phyloP scores from a whole-genome alignment of 2,113 vertebrate genomes.

The Varanus salvator region DNA sequence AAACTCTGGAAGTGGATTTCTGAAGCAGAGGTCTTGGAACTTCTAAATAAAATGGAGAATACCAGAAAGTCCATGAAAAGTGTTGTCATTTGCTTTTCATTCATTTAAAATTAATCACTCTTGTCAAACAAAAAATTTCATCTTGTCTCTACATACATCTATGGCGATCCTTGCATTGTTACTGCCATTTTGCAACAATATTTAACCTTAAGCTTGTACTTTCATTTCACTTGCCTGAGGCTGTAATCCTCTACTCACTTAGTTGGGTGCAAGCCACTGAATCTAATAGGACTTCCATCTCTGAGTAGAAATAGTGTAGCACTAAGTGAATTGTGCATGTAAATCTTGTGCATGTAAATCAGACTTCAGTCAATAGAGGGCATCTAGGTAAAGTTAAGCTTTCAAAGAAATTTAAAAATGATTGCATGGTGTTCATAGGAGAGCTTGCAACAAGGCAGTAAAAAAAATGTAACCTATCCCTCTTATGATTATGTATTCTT shows the following conservation, averaged over 20 bases:
- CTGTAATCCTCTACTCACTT: background rate
- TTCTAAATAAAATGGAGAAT: slow-evolving; percentile 65
- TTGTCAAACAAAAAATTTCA: too few relatives aligned
- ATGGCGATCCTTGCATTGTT: background rate
- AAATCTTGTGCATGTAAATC: background rate
- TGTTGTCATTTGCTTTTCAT: slow-evolving; percentile 31
- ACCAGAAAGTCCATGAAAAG: background rate
- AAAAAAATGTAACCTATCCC: background rate
- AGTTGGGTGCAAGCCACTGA: background rate
- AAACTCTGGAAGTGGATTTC: slow-evolving; percentile 14
- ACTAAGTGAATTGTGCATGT: background rate
- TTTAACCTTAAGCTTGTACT: background rate
- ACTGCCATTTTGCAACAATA: background rate
- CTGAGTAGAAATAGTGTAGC: background rate
- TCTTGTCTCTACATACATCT: too few relatives aligned
- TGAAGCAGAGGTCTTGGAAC: background rate
- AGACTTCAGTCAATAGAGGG: slow-evolving; percentile 35
- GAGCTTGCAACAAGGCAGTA: background rate
- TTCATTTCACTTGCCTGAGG: accelerated
- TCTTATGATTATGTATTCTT: background rate
- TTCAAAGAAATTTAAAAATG: background rate
- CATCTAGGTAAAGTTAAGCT: slow-evolving; percentile 1
- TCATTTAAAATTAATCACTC: background rate
- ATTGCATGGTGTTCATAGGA: background rate
- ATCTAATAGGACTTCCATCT: background rate